Conservation (phyloP, 2,797 vertebrate genomes). For the Lepus oiostolus region DNA sequence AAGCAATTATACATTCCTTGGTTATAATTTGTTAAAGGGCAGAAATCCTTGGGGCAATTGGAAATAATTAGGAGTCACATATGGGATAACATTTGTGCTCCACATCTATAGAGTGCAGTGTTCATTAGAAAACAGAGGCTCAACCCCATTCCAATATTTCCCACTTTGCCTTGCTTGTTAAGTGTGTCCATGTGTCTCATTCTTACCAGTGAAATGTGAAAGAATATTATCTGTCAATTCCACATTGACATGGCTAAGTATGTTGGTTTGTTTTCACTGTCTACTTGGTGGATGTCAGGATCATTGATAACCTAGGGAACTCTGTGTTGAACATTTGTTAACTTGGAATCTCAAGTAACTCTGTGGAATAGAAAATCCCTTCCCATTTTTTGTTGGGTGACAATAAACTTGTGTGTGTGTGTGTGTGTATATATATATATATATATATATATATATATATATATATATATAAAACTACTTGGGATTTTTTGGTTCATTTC, state of each 20-base stretch:
- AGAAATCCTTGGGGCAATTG: conserved; percentile 8
- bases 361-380: background rate
- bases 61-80: background rate
- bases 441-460: no score
- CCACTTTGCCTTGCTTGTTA: background rate
- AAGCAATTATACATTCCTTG: conserved; percentile 60
- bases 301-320: background rate
- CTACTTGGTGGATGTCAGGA: background rate
- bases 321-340: background rate
- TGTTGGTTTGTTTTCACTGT: background rate
- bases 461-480: background rate
- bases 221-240: background rate
- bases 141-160: background rate
- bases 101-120: background rate
- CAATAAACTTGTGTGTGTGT: background rate
- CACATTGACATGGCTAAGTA: background rate
- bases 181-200: background rate
- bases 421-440: background rate
- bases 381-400: background rate
- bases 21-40: conserved; percentile 49
- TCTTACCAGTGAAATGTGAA: background rate
- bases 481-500: background rate
- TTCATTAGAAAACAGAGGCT: background rate
- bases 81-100: background rate
- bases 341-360: background rate